Conservation (phyloP, 2,888 invertebrate species). For the Ichneumoninae sp. region DNA sequence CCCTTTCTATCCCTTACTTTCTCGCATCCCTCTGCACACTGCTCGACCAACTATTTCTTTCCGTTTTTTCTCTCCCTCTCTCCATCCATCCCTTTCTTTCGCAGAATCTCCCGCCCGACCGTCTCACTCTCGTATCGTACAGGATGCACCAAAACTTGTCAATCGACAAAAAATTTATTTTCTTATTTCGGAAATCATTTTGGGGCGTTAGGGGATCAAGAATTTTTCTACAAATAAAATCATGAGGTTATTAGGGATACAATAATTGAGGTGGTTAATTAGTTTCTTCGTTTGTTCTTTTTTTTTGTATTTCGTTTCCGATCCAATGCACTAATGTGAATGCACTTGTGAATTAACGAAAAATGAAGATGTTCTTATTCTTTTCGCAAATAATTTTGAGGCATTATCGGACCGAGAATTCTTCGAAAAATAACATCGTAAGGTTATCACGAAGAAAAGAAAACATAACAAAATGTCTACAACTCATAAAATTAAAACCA, state of each 20-base stretch:
- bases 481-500: too few relatives aligned
- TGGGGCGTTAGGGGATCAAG: background rate
- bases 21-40: conserved; percentile 41
- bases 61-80: conserved; percentile 17
- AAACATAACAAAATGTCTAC: too few relatives aligned
- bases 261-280: too few relatives aligned
- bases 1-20: conserved; percentile 52
- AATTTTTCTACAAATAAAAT: background rate
- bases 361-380: background rate
- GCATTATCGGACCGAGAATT: background rate
- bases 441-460: too few relatives aligned
- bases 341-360: background rate
- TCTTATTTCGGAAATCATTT: background rate
- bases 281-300: too few relatives aligned
- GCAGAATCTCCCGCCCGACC: conserved; percentile 14
- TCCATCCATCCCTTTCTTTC: conserved; percentile 55
- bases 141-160: conserved; percentile 23
- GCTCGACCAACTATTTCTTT: conserved; percentile 37
- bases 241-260: background rate
- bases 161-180: background rate
- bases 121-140: conserved; percentile 8
- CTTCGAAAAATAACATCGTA: background rate
- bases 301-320: too few relatives aligned
- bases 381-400: background rate
- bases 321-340: background rate